Percentiles rank a stretch among this genome's conserved stretches.
phyloP scores from a whole-genome alignment of 92 coral and sea anemone species.

The Desmophyllum pertusum region DNA sequence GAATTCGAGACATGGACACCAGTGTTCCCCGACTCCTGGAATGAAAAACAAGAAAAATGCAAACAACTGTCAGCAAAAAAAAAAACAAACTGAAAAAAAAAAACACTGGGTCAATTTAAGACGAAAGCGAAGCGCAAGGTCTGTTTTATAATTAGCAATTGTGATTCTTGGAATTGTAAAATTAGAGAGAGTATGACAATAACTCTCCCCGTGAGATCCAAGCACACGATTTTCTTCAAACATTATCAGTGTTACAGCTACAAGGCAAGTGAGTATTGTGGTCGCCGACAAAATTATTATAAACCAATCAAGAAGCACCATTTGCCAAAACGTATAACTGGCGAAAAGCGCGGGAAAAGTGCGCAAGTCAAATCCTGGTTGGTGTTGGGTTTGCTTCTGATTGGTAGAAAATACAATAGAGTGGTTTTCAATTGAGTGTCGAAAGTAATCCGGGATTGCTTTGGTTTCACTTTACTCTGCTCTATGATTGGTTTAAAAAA shows the following conservation, averaged over 20 bases:
- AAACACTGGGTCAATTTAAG: background rate
- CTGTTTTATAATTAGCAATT: background rate
- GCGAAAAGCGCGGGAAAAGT: background rate
- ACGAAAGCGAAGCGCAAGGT: background rate
- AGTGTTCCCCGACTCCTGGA: slow-evolving; percentile 88
- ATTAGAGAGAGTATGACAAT: background rate
- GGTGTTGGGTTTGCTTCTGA: background rate
- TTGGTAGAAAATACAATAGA: background rate
- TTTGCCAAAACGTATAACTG: background rate
- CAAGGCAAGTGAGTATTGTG: background rate
- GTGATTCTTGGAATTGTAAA: background rate
- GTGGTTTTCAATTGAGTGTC: too few species aligned
- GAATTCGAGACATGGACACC: slow-evolving; percentile 95
- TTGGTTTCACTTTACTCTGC: too few species aligned
- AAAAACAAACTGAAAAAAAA: background rate
- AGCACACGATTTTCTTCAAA: too few species aligned
- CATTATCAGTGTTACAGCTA: too few species aligned
- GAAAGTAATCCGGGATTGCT: too few species aligned
- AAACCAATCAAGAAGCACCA: background rate
- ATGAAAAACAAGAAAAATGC: background rate
- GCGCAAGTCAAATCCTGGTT: background rate
- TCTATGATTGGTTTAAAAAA: too few species aligned
- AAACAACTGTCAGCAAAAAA: background rate
- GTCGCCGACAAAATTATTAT: background rate
- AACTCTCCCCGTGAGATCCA: too few species aligned